These are phyloP conservation scores for Hypothenemus hampei DNA, from an alignment of 1,140 invertebrate genomes.

Conservation along the genomic window DNA sequence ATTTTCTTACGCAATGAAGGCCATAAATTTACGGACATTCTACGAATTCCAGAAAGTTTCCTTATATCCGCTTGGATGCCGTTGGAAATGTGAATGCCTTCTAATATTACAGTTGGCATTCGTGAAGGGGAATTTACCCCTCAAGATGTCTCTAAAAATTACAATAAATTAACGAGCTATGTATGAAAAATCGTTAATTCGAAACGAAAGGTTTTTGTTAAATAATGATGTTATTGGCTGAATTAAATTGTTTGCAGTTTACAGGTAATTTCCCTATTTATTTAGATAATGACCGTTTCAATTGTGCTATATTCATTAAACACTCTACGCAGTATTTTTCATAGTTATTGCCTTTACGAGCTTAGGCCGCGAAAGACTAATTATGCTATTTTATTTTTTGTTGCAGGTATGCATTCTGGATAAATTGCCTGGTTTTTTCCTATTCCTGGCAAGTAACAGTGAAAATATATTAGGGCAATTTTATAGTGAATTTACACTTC, in stretches of 20 bases:
- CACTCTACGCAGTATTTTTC: slow-evolving; percentile 9
- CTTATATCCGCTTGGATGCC: slow-evolving; percentile 11
- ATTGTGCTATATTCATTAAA: slow-evolving; percentile 15
- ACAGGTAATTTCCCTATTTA: slow-evolving; percentile 12
- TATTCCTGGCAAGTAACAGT: background rate
- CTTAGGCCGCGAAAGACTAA: background rate
- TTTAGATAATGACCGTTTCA: slow-evolving; percentile 4
- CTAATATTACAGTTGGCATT: slow-evolving; percentile 17
- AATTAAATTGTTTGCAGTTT: slow-evolving; percentile 4
- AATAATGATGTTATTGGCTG: no score
- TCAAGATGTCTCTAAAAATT: background rate
- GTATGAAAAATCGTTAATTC: no score
- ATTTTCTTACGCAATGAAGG: slow-evolving; percentile 20
- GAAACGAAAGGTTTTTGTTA: no score
- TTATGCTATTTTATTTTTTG: background rate
- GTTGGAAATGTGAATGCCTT: slow-evolving; percentile 2
- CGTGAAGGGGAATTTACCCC: background rate
- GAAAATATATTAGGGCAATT: background rate
- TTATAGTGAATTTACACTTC: background rate
- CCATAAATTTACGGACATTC: slow-evolving; percentile 20
- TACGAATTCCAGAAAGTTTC: slow-evolving; percentile 19
- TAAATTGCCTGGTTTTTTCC: background rate
- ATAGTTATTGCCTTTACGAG: slow-evolving; percentile 2
- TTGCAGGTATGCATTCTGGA: background rate
- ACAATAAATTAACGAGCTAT: no score